These are phyloP conservation scores for Aphidius colemani DNA, from an alignment of 2,888 invertebrate species.

Conservation along the genomic window DNA sequence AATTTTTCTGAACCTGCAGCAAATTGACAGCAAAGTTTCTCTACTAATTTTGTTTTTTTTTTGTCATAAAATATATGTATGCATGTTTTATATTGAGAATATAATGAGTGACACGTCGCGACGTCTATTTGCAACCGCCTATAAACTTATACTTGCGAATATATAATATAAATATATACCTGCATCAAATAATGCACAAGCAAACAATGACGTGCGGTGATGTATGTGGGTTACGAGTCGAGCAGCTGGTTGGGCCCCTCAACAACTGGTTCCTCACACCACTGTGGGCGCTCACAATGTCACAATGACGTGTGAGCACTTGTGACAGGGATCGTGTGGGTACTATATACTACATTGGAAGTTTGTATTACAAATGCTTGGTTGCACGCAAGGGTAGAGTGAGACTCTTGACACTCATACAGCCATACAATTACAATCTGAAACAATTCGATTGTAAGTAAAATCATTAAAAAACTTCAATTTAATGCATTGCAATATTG, in stretches of 20 bases:
- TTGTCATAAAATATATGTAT: not conserved
- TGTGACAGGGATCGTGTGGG: conserved; percentile 54
- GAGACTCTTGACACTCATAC: conserved; percentile 51
- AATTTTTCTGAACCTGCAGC: not conserved
- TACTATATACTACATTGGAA: conserved; percentile 44
- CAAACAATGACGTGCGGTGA: conserved; percentile 58
- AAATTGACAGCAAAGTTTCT: not conserved
- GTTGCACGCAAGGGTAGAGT: conserved; percentile 49
- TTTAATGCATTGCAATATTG: not conserved
- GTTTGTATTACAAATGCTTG: conserved; percentile 55
- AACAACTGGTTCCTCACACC: conserved; percentile 54
- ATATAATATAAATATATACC: conserved; percentile 37
- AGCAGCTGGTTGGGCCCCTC: conserved; percentile 55
- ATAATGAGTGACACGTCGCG: conserved; percentile 11
- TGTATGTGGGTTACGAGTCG: conserved; percentile 59
- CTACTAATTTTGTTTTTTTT: not conserved
- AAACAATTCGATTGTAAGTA: conserved; percentile 29
- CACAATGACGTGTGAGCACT: conserved; percentile 57
- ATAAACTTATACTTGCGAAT: not conserved
- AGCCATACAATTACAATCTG: conserved; percentile 29
- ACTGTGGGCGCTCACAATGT: conserved; percentile 53
- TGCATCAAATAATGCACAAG: conserved; percentile 51
- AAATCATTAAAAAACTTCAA: conserved; percentile 9
- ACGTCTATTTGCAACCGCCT: conserved; percentile 10
- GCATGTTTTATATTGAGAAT: not conserved